Percentiles rank a stretch among this genome's conserved stretches.
phyloP scores from a whole-genome alignment of 2,113 vertebrate species.

The Thalassarche chlororhynchos region DNA sequence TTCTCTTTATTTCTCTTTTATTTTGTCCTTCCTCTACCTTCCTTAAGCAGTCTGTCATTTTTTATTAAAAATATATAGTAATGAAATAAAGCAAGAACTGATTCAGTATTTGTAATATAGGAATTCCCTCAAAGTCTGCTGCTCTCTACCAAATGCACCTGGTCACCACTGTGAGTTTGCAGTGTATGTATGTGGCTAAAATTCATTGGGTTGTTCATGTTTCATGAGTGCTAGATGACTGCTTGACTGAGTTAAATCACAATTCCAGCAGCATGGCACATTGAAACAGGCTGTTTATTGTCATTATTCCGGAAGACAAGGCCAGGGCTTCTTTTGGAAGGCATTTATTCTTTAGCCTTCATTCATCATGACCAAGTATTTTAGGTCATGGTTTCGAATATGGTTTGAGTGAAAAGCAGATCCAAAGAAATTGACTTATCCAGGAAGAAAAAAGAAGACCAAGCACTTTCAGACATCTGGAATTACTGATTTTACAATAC shows the following conservation, averaged over 20 bases:
- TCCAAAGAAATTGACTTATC: neutral
- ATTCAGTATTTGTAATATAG: neutral
- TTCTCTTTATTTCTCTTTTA: neutral
- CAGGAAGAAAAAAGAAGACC: neutral
- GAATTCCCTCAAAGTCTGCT: neutral
- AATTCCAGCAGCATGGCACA: neutral
- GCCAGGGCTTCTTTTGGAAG: neutral
- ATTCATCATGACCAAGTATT: neutral
- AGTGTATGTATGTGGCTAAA: neutral
- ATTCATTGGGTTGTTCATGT: neutral
- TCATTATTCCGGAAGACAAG: neutral
- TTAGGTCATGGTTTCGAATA: neutral
- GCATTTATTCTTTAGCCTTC: neutral
- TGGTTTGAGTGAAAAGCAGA: neutral
- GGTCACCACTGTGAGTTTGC: neutral
- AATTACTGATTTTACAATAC: neutral
- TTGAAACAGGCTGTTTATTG: neutral
- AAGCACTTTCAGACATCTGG: neutral
- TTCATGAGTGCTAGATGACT: neutral
- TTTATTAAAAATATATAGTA: neutral
- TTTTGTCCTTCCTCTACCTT: neutral
- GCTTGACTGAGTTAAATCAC: neutral
- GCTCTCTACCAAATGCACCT: neutral
- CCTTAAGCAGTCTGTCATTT: neutral
- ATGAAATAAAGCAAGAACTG: neutral